phyloP scores from a whole-genome alignment of 2,113 vertebrate genomes.

The Ceratotherium simum region DNA sequence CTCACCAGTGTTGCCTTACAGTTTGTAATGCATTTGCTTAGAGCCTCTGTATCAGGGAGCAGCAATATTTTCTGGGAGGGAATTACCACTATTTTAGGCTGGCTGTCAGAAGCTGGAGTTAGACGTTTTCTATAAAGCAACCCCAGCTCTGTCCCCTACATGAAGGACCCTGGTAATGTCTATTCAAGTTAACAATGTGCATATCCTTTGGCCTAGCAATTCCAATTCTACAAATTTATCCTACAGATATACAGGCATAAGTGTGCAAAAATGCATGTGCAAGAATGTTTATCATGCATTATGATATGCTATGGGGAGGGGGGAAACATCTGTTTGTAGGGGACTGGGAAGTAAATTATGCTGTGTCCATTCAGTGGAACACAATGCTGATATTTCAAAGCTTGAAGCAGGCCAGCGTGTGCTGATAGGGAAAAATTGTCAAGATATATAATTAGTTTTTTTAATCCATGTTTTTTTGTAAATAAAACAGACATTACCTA shows the following conservation, averaged over 20 bases:
- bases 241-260: neutral
- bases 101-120: neutral
- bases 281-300: neutral
- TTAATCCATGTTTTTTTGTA: neutral
- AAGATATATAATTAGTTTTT: neutral
- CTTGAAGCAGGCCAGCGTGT: neutral
- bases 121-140: neutral
- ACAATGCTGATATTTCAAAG: neutral
- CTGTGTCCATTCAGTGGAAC: neutral
- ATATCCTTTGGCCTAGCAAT: neutral
- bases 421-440: neutral
- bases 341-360: neutral
- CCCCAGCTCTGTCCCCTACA: neutral
- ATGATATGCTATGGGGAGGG: neutral
- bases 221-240: conserved; percentile 26
- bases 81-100: neutral
- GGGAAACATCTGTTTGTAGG: neutral
- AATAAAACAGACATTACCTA: neutral
- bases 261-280: neutral
- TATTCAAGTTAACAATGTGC: neutral
- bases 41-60: neutral
- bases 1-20: neutral
- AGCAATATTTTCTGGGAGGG: neutral
- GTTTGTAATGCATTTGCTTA: neutral
- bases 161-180: neutral